These are phyloP conservation scores for Rhea americana DNA, from an alignment of 2,113 vertebrate genomes.

Conservation along the genomic window DNA sequence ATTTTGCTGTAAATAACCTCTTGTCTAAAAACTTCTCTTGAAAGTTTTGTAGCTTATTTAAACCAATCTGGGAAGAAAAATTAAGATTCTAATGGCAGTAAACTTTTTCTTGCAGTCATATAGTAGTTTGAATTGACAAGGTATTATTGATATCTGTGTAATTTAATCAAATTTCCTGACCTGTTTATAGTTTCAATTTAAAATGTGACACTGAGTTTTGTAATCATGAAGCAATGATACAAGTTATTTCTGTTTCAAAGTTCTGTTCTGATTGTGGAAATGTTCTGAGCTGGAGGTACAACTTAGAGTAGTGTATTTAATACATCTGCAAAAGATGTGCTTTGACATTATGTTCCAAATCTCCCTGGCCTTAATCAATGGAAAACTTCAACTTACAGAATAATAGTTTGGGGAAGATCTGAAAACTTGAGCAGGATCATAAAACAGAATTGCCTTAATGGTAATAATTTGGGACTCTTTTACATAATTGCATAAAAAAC, in stretches of 20 bases:
- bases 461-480: neutral
- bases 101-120: neutral
- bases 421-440: neutral
- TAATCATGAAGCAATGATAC: neutral
- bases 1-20: neutral
- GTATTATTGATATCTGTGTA: neutral
- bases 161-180: conserved; percentile 14
- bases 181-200: neutral
- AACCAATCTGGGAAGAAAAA: neutral
- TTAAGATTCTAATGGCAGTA: neutral
- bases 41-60: neutral
- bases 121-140: neutral
- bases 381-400: neutral
- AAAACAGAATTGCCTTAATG: neutral
- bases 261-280: neutral
- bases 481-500: neutral
- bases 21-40: neutral
- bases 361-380: neutral
- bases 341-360: conserved; percentile 12
- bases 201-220: neutral
- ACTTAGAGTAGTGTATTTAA: neutral
- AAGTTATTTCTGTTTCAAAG: neutral
- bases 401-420: neutral
- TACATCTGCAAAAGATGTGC: neutral
- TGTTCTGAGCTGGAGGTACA: neutral